Percentiles rank a stretch among this genome's conserved stretches.
These are phyloP conservation scores for Drosophila trapezifrons DNA, from an alignment of 1,140 invertebrate genomes.

Conservation along the genomic window DNA sequence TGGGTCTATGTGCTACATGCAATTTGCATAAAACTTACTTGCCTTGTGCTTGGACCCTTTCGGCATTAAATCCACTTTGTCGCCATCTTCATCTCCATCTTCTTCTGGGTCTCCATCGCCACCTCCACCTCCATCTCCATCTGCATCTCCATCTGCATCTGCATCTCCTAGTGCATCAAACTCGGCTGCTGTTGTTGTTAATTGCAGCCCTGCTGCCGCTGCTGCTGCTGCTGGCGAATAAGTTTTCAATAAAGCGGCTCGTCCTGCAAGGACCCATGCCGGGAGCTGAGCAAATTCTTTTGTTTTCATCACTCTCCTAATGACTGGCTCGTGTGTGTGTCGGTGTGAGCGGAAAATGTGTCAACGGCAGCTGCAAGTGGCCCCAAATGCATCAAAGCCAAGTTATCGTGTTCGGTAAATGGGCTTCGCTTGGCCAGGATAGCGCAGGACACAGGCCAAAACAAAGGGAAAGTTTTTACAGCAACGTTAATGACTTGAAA, in stretches of 20 bases:
- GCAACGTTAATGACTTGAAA: not conserved
- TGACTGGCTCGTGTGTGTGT: slow-evolving; percentile 63
- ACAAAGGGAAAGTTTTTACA: slow-evolving; percentile 6
- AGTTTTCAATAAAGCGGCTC: slow-evolving; percentile 73
- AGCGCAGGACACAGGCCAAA: not conserved
- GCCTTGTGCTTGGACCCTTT: slow-evolving; percentile 49
- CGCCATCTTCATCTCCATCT: slow-evolving; percentile 30
- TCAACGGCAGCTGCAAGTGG: slow-evolving; percentile 47
- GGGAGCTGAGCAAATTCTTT: slow-evolving; percentile 46
- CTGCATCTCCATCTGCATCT: not conserved
- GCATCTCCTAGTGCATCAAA: slow-evolving; percentile 29
- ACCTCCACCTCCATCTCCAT: not conserved
- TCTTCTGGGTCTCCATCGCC: not conserved
- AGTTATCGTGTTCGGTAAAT: slow-evolving; percentile 37
- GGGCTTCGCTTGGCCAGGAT: slow-evolving; percentile 1
- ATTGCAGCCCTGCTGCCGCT: slow-evolving; percentile 50
- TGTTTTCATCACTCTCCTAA: slow-evolving; percentile 68
- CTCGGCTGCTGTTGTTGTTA: slow-evolving; percentile 52
- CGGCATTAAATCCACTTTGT: slow-evolving; percentile 74
- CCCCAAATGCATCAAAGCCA: slow-evolving; percentile 34
- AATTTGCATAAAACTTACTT: slow-evolving; percentile 81
- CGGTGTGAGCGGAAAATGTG: slow-evolving; percentile 40
- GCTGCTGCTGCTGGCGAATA: slow-evolving; percentile 54
- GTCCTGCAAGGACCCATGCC: slow-evolving; percentile 12
- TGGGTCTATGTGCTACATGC: slow-evolving; percentile 54